These are phyloP conservation scores for Erithacus rubecula DNA, from an alignment of 2,797 vertebrate species.

Conservation along the genomic window DNA sequence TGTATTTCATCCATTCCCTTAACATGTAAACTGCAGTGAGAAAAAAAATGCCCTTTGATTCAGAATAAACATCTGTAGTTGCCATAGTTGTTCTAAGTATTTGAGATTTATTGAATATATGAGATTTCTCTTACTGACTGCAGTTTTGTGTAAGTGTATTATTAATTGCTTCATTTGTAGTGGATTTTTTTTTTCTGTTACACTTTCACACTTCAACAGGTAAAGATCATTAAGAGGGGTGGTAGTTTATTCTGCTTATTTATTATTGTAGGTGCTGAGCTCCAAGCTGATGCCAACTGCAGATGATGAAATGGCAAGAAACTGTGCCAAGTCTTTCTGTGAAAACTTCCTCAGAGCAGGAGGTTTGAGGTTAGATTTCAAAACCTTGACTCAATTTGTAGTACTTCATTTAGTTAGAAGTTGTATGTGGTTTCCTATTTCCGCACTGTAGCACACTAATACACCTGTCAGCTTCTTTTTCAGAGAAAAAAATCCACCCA, in stretches of 20 bases:
- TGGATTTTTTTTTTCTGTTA: not conserved
- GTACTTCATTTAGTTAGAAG: not conserved
- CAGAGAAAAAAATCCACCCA: not conserved
- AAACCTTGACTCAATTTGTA: not conserved
- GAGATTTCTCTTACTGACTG: not conserved
- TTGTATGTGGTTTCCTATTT: not conserved
- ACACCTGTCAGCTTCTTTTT: not conserved
- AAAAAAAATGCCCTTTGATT: not conserved
- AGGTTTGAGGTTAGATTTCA: conserved; percentile 88
- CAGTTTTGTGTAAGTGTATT: not conserved
- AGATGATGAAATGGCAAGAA: conserved; percentile 99
- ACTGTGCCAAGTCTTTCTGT: conserved; percentile 98
- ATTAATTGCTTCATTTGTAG: not conserved
- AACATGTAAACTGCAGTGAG: not conserved
- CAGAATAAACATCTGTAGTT: not conserved
- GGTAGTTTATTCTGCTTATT: not conserved
- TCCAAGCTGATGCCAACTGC: conserved; percentile 99
- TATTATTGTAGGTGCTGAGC: conserved; percentile 87
- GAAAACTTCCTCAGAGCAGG: conserved; percentile 98
- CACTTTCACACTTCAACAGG: not conserved
- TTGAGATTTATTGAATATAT: not conserved
- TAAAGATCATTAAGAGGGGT: not conserved
- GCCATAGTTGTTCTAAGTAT: not conserved
- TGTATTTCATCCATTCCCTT: not conserved
- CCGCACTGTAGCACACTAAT: not conserved